A percentile compares a stretch with the other conserved stretches of the same genome.
Conservation (phyloP, 2,888 invertebrate species). For the Monochamus alternatus region DNA sequence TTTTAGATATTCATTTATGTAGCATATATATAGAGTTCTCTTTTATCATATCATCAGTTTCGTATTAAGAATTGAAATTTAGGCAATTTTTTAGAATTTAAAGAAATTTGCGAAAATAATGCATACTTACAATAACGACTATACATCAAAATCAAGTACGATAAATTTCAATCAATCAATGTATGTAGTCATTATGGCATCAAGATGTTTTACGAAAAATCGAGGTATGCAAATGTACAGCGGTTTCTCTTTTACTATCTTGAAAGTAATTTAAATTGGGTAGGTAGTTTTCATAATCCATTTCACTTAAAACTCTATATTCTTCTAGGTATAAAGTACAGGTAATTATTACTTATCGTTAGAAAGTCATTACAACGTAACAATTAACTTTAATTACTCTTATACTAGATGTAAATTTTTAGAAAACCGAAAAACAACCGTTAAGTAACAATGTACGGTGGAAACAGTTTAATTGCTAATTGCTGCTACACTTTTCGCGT, state of each 20-base stretch:
- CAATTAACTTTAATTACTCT: conserved; percentile 21
- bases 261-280: conserved; percentile 4
- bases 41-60: too few relatives aligned
- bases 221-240: not conserved
- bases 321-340: conserved; percentile 6
- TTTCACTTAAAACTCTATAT: not conserved
- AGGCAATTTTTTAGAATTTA: too few relatives aligned
- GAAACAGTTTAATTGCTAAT: conserved; percentile 26
- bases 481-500: conserved; percentile 6
- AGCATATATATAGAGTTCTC: too few relatives aligned
- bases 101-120: too few relatives aligned
- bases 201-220: not conserved
- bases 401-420: conserved; percentile 13
- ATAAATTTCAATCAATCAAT: not conserved
- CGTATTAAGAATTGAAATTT: too few relatives aligned
- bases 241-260: not conserved
- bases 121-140: too few relatives aligned
- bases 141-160: too few relatives aligned
- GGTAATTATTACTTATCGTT: not conserved
- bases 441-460: not conserved
- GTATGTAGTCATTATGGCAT: not conserved
- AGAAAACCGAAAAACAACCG: conserved; percentile 20
- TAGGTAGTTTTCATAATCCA: conserved; percentile 1
- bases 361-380: conserved; percentile 18
- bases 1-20: too few relatives aligned